Conservation (phyloP, 2,888 invertebrate species). For the Cordilura impudica region DNA sequence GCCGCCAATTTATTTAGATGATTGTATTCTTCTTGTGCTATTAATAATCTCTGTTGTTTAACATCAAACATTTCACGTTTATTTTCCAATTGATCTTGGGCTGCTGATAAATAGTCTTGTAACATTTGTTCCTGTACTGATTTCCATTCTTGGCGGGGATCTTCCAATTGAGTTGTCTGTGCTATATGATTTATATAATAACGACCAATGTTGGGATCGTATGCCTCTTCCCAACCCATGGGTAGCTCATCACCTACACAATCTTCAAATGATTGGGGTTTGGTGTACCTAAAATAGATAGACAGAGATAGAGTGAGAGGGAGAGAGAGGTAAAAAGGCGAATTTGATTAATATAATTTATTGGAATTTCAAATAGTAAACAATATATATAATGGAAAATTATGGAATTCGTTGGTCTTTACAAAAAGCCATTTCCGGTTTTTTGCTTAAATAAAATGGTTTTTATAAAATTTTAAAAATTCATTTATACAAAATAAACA, state of each 20-base stretch:
- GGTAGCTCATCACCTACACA: constrained; percentile 98
- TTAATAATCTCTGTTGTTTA: constrained; percentile 93
- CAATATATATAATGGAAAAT: constrained; percentile 19
- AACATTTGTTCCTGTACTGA: constrained; percentile 98
- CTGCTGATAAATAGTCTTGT: constrained; percentile 95
- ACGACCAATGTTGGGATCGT: constrained; percentile 94
- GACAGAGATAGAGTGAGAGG: constrained; percentile 67
- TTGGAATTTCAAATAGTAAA: neutral
- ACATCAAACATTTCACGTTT: constrained; percentile 98
- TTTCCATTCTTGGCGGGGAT: constrained; percentile 97
- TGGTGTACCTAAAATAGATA: constrained; percentile 95
- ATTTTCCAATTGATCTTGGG: constrained; percentile 96
- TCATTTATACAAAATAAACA: constrained; percentile 10
- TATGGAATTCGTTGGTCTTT: constrained; percentile 4
- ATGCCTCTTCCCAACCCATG: constrained; percentile 97
- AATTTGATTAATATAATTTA: constrained; percentile 30
- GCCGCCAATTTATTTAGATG: constrained; percentile 93
- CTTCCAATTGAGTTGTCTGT: constrained; percentile 97
- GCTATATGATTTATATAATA: constrained; percentile 98
- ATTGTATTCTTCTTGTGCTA: constrained; percentile 97
- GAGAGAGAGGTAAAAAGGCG: neutral
- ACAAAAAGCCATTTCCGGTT: constrained; percentile 37
- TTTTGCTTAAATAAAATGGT: neutral
- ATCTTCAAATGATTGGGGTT: constrained; percentile 97
- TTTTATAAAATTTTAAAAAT: constrained; percentile 2